phyloP scores from a whole-genome alignment of 2,888 invertebrate species.

The Athripsodes cinereus region DNA sequence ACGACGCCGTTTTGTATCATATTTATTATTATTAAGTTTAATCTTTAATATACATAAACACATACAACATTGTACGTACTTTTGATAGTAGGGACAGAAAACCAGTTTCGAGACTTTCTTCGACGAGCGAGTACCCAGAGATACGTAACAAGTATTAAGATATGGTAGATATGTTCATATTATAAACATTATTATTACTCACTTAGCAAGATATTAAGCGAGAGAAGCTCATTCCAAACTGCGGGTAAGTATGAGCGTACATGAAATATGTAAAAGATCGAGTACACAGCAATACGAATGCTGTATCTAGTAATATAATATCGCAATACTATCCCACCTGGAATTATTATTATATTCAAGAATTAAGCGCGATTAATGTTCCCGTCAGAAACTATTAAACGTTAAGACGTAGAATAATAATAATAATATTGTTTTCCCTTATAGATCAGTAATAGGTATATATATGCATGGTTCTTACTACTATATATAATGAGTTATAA shows the following conservation, averaged over 20 bases:
- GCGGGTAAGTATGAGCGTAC: background rate
- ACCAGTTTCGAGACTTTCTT: constrained; percentile 1
- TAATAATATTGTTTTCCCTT: background rate
- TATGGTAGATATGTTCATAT: too few species aligned
- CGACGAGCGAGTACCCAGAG: background rate
- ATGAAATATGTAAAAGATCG: background rate
- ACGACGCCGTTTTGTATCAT: background rate
- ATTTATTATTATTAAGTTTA: background rate
- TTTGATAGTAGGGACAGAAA: background rate
- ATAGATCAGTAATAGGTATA: too few species aligned
- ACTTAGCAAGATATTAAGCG: background rate
- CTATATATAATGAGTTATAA: too few species aligned
- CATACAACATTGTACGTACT: background rate
- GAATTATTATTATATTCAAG: background rate
- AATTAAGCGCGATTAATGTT: constrained; percentile 1
- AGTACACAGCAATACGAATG: background rate
- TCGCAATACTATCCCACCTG: background rate
- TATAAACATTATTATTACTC: background rate
- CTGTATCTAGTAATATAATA: too few species aligned
- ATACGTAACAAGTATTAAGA: background rate
- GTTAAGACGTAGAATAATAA: background rate
- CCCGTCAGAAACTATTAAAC: background rate
- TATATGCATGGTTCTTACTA: too few species aligned
- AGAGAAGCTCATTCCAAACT: background rate
- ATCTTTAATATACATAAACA: background rate